phyloP scores from a whole-genome alignment of 2,113 vertebrate genomes.

The Ursus arctos region DNA sequence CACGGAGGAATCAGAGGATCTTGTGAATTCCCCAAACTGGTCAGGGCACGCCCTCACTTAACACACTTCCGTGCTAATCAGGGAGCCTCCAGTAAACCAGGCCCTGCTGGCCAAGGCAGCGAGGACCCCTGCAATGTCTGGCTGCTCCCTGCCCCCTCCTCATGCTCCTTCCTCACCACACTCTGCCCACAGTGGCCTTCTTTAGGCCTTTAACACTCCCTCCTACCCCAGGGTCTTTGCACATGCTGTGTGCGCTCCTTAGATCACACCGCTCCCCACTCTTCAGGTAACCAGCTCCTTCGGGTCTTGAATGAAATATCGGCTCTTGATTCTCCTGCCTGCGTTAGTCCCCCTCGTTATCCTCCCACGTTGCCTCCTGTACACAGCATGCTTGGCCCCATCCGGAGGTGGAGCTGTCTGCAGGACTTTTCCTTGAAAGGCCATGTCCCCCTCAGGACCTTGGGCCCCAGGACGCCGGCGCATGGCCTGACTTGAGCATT shows the following conservation, averaged over 20 bases:
- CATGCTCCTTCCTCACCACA: background rate
- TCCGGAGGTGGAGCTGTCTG: fast-evolving
- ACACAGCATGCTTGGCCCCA: background rate
- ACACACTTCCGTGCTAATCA: background rate
- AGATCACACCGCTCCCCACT: background rate
- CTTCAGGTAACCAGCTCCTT: background rate
- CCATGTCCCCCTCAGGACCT: background rate
- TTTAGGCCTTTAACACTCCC: background rate
- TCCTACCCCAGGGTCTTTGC: background rate
- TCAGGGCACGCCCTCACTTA: background rate
- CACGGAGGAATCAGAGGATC: background rate
- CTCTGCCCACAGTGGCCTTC: background rate
- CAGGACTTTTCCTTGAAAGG: background rate
- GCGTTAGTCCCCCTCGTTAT: background rate
- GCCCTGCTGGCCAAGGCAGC: background rate
- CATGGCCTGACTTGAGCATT: background rate
- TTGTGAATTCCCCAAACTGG: background rate
- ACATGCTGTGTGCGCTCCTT: background rate
- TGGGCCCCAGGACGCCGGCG: background rate
- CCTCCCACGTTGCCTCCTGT: background rate
- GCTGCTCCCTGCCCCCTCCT: fast-evolving
- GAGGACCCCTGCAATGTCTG: background rate
- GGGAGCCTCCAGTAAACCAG: background rate
- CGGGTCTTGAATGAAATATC: background rate
- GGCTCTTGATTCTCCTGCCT: background rate